Conservation (phyloP, 2,113 vertebrate genomes). For the Rhinogobius similis region DNA sequence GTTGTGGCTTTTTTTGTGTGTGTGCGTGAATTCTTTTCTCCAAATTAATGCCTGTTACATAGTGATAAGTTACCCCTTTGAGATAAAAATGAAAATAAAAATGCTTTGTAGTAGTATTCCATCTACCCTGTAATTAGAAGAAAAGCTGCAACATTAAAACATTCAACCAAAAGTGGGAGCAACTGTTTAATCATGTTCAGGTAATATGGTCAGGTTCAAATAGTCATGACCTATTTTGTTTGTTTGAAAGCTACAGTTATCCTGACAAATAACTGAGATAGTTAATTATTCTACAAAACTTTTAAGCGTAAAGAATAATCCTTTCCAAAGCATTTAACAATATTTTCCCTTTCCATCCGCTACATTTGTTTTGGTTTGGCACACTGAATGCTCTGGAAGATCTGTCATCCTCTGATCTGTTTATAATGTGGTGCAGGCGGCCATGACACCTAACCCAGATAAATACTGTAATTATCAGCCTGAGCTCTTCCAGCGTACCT, state of each 20-base stretch:
- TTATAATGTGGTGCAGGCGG: slow-evolving; percentile 55
- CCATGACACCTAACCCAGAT: slow-evolving; percentile 71
- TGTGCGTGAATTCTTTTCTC: too few species aligned
- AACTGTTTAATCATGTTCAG: background rate
- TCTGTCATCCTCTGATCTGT: slow-evolving; percentile 55
- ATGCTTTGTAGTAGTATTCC: too few species aligned
- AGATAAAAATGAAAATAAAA: too few species aligned
- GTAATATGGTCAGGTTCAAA: too few species aligned
- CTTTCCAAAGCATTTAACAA: slow-evolving; percentile 33
- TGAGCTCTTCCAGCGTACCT: slow-evolving; percentile 66
- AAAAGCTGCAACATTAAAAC: too few species aligned
- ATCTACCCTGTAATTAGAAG: too few species aligned
- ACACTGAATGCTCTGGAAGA: slow-evolving; percentile 54
- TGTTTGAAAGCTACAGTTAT: background rate
- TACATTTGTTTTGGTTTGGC: slow-evolving; percentile 29
- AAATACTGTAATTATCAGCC: slow-evolving; percentile 70
- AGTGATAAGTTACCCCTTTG: too few species aligned
- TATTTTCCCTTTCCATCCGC: slow-evolving; percentile 26
- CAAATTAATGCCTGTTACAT: too few species aligned
- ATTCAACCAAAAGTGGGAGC: background rate
- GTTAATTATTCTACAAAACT: background rate
- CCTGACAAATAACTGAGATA: background rate
- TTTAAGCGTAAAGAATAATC: slow-evolving; percentile 14
- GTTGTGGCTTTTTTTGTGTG: too few species aligned
- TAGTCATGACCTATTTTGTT: background rate